Evolutionary conservation across 2,797 vertebrate genomes (phyloP).

Genomic region (Danio aesculapii): DNA sequence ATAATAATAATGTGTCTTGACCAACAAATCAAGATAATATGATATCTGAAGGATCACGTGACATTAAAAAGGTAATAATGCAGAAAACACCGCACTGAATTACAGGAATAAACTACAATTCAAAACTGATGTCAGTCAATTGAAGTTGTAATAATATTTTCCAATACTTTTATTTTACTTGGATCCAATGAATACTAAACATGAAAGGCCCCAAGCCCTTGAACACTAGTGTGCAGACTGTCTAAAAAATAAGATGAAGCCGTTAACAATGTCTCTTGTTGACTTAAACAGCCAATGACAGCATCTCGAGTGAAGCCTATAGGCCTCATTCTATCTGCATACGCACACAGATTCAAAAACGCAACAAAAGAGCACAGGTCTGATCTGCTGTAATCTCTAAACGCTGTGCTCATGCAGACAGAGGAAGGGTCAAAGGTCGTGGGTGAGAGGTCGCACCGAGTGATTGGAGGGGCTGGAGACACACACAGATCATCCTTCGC

Average conservation of each 20-base stretch:
- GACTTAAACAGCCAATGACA: slow-evolving; percentile 37
- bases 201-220: background rate
- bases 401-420: slow-evolving; percentile 55
- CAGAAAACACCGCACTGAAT: background rate
- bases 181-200: background rate
- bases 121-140: too few species aligned
- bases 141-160: too few species aligned
- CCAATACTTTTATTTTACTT: too few species aligned
- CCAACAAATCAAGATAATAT: background rate
- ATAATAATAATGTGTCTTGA: background rate
- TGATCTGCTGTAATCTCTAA: slow-evolving; percentile 52
- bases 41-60: too few species aligned
- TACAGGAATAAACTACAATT: background rate
- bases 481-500: slow-evolving; percentile 76
- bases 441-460: slow-evolving; percentile 77
- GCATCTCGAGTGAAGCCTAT: slow-evolving; percentile 35
- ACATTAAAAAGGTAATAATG: too few species aligned
- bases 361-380: slow-evolving; percentile 54
- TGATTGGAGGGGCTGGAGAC: slow-evolving; percentile 75
- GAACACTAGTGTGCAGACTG: background rate
- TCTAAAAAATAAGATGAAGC: slow-evolving; percentile 13
- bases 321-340: slow-evolving; percentile 36
- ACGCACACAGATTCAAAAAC: slow-evolving; percentile 36
- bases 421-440: slow-evolving; percentile 74
- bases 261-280: slow-evolving; percentile 25